Conservation (phyloP, 2,888 invertebrate genomes). For the Megaustenia siamemsis region DNA sequence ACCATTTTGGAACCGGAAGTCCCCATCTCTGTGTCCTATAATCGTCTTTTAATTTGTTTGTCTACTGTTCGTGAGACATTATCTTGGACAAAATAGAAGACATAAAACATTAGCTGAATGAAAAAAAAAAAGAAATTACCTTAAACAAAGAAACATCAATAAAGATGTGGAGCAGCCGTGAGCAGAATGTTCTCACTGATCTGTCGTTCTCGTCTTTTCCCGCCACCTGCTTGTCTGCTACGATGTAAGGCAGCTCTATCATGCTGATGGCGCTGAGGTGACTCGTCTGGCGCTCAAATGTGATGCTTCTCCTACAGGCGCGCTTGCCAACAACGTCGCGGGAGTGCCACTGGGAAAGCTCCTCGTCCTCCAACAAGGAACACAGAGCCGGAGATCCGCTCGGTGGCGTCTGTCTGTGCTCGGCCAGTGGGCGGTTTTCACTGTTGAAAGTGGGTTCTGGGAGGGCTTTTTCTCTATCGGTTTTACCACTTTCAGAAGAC, state of each 20-base stretch:
- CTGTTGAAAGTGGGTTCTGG: background rate
- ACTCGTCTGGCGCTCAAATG: slow-evolving; percentile 13
- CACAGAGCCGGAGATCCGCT: background rate
- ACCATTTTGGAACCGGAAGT: too few relatives aligned
- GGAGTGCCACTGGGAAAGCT: background rate
- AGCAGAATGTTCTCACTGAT: background rate
- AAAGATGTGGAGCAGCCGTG: background rate
- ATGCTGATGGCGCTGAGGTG: slow-evolving; percentile 39
- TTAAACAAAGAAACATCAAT: slow-evolving; percentile 47
- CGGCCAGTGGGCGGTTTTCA: too few relatives aligned
- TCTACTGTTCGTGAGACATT: too few relatives aligned
- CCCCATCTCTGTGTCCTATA: too few relatives aligned
- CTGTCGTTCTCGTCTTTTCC: background rate
- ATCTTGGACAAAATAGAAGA: background rate
- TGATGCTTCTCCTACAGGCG: background rate
- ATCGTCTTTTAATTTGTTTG: too few relatives aligned
- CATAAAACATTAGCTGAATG: background rate
- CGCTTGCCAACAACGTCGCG: background rate
- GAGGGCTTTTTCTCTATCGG: background rate
- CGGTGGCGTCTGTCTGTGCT: too few relatives aligned
- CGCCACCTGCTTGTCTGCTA: background rate
- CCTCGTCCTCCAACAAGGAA: background rate
- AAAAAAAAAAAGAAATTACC: slow-evolving; percentile 17
- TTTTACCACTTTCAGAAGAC: background rate
- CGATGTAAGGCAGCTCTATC: slow-evolving; percentile 27